Evolutionary conservation across 2,888 invertebrate species (phyloP).

Genomic region (Coenonympha arcania): DNA sequence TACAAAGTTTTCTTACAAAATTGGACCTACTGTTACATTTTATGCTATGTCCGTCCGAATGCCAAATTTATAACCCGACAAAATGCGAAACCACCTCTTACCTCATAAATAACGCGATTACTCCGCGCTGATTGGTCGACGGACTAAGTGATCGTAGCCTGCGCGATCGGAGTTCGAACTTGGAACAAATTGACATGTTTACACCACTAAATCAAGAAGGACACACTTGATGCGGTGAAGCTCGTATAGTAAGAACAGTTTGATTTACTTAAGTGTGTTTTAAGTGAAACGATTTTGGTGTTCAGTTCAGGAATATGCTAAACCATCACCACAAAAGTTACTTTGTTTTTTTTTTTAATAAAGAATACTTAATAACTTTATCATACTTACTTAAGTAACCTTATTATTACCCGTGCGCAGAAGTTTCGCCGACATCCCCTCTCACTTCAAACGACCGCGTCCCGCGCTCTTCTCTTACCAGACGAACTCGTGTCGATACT

Average conservation of each 20-base stretch:
- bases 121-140: constrained; percentile 39
- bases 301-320: constrained; percentile 25
- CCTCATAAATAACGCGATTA: constrained; percentile 39
- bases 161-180: constrained; percentile 14
- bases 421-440: no score
- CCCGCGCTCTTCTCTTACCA: no score
- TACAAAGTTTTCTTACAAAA: constrained; percentile 1
- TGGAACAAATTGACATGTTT: constrained; percentile 49
- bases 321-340: no score
- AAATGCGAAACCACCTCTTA: constrained; percentile 50
- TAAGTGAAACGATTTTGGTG: constrained; percentile 39
- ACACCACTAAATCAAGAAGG: constrained; percentile 47
- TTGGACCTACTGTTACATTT: constrained; percentile 4
- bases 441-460: no score
- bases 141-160: no score
- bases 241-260: constrained; percentile 29
- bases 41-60: constrained; percentile 24
- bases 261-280: constrained; percentile 33
- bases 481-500: no score
- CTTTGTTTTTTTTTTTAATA: no score
- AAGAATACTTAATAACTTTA: no score
- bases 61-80: constrained; percentile 54
- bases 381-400: no score
- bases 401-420: no score
- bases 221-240: constrained; percentile 33